Base-by-base conservation (phyloP, 2,888 invertebrate genomes). In the Athalia rosae region DNA sequence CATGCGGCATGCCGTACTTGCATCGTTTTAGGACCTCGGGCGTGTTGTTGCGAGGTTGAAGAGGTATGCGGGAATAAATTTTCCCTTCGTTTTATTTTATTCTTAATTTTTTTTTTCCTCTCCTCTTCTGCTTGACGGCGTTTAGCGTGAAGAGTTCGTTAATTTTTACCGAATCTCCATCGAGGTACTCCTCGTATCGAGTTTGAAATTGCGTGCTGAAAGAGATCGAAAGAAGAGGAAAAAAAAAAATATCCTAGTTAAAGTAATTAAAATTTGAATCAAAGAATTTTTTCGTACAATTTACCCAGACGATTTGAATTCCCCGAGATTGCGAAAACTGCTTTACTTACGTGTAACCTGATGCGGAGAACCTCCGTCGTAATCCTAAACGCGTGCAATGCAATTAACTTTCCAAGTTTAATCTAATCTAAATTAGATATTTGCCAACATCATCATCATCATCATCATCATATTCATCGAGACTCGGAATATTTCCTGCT, bases 391-490 rank as follows among this genome's bases (percentile, higher is more conserved):
- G 3, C 43, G 11, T 28, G 1, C 7, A 53, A 9, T 50, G 50
- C 28, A 28, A 11, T 43, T 45, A 5, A 9, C 28, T 53, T 7
- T 11, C 41, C 8, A 50, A 3, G n/a, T 15, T 3, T 67, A 53
- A 67, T 67, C 53, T 41, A 67, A 67, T 53, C 41, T 67, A 41
- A 67, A 67, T 67, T 67, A 67, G 53, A 56, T 67, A 53, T 67
- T 67, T 67, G 53, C 67, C 28, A 53, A 67, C 67, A 67, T 28
- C 53, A 3, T n/a, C 47, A 45, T 45, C 15, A 15, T 28, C 47
- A 47, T 48, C 64, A 48, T 28, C 53, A 3, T n/a, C 47, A 45
- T 45, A 15, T 15, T 28, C 47, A 47, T 48, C 64, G n/a, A 48
- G 13, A 47, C 47, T 48, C 48, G n/a, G 28, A 48, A 11, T 7